A percentile compares a stretch with the other conserved stretches of the same genome.
phyloP scores from a whole-genome alignment of 2,888 invertebrate species.

The Agriotes lineatus region DNA sequence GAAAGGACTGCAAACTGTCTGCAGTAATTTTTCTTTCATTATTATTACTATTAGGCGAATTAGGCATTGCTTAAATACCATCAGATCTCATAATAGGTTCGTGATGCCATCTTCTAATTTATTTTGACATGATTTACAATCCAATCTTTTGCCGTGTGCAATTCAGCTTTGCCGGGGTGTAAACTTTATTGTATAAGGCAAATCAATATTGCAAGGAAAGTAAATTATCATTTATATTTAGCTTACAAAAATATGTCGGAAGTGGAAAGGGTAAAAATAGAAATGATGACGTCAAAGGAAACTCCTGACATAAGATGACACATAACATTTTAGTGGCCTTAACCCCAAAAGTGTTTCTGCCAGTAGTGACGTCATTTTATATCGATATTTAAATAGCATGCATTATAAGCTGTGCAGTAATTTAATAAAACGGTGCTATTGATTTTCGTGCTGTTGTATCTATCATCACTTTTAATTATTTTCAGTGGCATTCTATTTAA shows the following conservation, averaged over 20 bases:
- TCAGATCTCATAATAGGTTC: constrained; percentile 24
- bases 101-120: constrained; percentile 34
- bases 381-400: not conserved
- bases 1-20: constrained; percentile 25
- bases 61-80: constrained; percentile 19
- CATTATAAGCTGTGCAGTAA: not conserved
- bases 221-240: constrained; percentile 35
- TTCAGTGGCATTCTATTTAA: too few species aligned
- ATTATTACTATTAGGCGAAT: constrained; percentile 7
- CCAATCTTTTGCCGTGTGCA: constrained; percentile 18
- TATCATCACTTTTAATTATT: too few species aligned
- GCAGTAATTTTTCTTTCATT: constrained; percentile 29
- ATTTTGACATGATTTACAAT: constrained; percentile 28
- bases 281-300: constrained; percentile 35
- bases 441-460: not conserved
- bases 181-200: constrained; percentile 33
- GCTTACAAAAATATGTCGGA: constrained; percentile 19
- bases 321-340: not conserved
- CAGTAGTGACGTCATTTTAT: constrained; percentile 4
- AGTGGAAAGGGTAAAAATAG: constrained; percentile 38
- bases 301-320: constrained; percentile 38
- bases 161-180: constrained; percentile 33
- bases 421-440: not conserved
- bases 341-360: not conserved
- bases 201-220: constrained; percentile 36